A percentile compares a stretch with the other conserved stretches of the same genome.
Evolutionary conservation across 2,113 vertebrate genomes (phyloP).

Genomic region (Bombycilla garrulus): DNA sequence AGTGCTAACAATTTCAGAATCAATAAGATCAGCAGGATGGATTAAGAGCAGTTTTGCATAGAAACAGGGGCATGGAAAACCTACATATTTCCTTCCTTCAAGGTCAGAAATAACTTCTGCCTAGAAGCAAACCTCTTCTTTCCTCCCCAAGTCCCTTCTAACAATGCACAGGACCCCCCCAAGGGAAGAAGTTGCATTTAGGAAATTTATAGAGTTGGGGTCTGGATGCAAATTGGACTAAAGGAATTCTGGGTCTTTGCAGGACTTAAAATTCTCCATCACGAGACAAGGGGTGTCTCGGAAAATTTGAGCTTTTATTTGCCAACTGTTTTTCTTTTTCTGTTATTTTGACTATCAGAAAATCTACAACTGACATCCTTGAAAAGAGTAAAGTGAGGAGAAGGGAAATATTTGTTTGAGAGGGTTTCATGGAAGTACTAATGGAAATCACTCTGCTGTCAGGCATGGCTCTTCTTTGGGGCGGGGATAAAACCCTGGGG

Average conservation of each 20-base stretch:
- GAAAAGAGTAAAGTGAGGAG: neutral
- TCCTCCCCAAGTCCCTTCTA: neutral
- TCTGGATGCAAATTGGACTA: neutral
- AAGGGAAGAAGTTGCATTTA: fast-evolving
- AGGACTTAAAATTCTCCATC: neutral
- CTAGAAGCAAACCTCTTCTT: neutral
- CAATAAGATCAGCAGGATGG: neutral
- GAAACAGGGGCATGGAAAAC: neutral
- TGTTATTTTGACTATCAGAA: neutral
- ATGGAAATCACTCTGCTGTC: neutral
- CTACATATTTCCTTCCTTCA: neutral
- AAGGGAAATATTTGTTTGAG: neutral
- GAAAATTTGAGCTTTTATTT: neutral
- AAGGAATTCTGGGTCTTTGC: neutral
- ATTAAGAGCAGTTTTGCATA: neutral
- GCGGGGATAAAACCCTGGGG: fast-evolving
- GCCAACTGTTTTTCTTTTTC: neutral
- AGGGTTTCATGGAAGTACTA: fast-evolving
- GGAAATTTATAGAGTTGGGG: neutral
- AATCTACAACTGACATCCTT: neutral
- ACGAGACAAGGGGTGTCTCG: neutral
- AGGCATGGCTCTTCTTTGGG: neutral
- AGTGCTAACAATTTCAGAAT: neutral
- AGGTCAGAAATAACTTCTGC: neutral
- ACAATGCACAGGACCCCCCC: fast-evolving